Base-by-base conservation (phyloP, 1,140 invertebrate genomes). In the Nebria ingens region DNA sequence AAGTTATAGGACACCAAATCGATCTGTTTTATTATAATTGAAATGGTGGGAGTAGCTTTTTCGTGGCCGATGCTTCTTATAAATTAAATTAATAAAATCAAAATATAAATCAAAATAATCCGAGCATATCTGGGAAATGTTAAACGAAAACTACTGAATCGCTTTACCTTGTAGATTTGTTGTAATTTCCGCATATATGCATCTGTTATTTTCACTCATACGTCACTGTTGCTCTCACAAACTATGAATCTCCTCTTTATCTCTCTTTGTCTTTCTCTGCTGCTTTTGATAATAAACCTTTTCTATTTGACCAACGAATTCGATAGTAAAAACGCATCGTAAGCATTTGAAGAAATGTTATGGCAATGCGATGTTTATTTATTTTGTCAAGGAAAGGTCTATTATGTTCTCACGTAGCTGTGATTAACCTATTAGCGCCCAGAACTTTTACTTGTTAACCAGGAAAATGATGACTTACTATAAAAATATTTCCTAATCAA, bases 11-110 rank as follows among this genome's bases (percentile, higher is more conserved):
- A 17, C 17, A 17, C 17, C 17, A 17, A 45, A 45, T 45, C 9
- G 17, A 45, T 45, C 6, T 45, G 17, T 45, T 45, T 45, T 45
- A 45, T 17, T 45, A 45, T 45, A 45, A 12, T 45, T 45, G 40
- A 45, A 9, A 45, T 45, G 17, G 40, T 29, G 25, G 25, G 25
- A 45, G 40, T 45, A 45, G 40, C 40, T 6, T 45, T 45, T 12
- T 17, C 40, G 15, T 45, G 40, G 40, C 40, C 40, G 40, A 45
- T 45, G 40, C 17, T 45, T 17, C 17, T 45, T 11, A 11, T 11
- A 45, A 12, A 45, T 11, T 6, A 45, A 45, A 45, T 9, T 45
- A 45, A 11, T 12, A 17, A 11, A 17, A 45, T 4, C 4, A 45
- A 45, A 45, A 45, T 45, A 45, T 12, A 9, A 45, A 45, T 12